A percentile compares a stretch with the other conserved stretches of the same genome.
phyloP scores from a whole-genome alignment of 2,888 invertebrate genomes.

The Heliconius hortense region DNA sequence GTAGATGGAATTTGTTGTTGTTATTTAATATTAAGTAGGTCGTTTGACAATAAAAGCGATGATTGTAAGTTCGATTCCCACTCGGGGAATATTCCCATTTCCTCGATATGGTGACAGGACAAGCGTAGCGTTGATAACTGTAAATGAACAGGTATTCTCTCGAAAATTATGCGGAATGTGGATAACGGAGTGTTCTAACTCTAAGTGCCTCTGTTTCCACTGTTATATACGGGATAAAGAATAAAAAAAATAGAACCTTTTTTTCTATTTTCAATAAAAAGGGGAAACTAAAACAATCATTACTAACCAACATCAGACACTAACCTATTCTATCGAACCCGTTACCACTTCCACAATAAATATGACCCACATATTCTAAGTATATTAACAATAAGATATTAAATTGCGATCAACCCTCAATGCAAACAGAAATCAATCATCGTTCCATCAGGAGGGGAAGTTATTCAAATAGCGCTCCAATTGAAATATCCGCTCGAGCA shows the following conservation, averaged over 20 bases:
- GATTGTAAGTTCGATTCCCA: not conserved
- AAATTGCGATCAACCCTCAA: constrained; percentile 67
- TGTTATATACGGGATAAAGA: too few species aligned
- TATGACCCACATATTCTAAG: not conserved
- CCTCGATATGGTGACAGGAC: not conserved
- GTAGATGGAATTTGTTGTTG: not conserved
- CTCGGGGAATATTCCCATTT: not conserved
- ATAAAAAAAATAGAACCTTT: too few species aligned
- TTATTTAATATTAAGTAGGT: not conserved
- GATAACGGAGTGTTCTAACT: not conserved
- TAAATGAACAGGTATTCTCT: too few species aligned
- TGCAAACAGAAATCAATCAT: constrained; percentile 81
- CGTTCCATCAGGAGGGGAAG: constrained; percentile 71
- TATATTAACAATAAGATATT: constrained; percentile 80
- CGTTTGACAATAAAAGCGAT: not conserved
- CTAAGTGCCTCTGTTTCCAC: not conserved
- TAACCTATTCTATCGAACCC: not conserved
- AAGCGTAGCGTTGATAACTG: not conserved
- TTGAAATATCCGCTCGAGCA: constrained; percentile 56
- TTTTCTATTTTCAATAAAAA: too few species aligned
- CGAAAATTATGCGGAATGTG: too few species aligned
- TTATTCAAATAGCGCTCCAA: constrained; percentile 71
- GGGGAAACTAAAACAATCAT: too few species aligned
- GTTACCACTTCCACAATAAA: constrained; percentile 8
- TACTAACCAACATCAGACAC: not conserved